phyloP scores from a whole-genome alignment of 2,113 vertebrate genomes.

The Acinonyx jubatus region DNA sequence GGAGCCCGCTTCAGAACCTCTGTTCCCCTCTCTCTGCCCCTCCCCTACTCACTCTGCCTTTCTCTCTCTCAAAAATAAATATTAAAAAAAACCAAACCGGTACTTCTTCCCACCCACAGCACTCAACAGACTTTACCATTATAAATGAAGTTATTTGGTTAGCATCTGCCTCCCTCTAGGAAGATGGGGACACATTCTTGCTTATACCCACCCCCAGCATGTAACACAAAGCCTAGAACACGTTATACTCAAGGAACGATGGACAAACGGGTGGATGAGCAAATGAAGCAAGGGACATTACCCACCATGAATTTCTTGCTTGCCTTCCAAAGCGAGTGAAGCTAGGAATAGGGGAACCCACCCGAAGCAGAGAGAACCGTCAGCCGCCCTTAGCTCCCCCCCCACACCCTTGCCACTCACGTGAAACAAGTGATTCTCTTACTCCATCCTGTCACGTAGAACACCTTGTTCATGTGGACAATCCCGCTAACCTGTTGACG shows the following conservation, averaged over 20 bases:
- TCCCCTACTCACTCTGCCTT: no score
- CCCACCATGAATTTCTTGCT: neutral
- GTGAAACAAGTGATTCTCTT: conserved; percentile 77
- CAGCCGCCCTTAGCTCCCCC: neutral
- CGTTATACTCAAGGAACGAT: neutral
- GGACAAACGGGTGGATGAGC: neutral
- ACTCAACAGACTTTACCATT: neutral
- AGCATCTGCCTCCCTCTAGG: neutral
- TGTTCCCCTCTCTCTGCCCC: no score
- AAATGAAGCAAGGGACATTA: neutral
- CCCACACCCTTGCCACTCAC: conserved; percentile 62
- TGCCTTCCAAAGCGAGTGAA: neutral
- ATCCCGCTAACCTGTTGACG: conserved; percentile 79
- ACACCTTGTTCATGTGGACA: conserved; percentile 75
- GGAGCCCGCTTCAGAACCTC: no score
- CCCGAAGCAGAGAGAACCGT: neutral
- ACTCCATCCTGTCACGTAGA: conserved; percentile 81
- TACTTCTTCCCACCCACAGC: neutral
- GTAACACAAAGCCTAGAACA: neutral
- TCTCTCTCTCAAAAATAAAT: no score
- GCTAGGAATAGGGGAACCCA: neutral
- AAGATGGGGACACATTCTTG: neutral
- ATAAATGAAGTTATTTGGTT: neutral
- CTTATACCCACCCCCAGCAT: neutral
- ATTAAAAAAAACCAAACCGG: no score